phyloP scores from a whole-genome alignment of 1,140 invertebrate genomes.

The Brevipalpus yothersi region DNA sequence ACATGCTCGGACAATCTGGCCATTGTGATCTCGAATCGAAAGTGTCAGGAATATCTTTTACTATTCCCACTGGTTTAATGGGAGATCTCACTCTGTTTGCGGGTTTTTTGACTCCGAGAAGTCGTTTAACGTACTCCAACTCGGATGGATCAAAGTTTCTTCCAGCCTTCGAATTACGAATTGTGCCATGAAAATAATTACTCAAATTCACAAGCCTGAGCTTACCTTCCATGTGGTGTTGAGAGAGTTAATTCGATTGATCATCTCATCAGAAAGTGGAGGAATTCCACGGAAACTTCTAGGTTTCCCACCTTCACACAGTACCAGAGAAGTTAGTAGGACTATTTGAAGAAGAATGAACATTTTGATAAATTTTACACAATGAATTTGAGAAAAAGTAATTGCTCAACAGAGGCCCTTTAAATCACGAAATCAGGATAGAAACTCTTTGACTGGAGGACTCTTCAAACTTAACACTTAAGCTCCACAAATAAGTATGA shows the following conservation, averaged over 20 bases:
- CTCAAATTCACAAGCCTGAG: conserved; percentile 12
- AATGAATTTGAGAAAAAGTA: too few relatives aligned
- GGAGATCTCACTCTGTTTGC: conserved; percentile 21
- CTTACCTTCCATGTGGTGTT: conserved; percentile 34
- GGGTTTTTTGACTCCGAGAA: conserved; percentile 40
- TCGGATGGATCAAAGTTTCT: background rate
- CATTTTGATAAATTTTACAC: too few relatives aligned
- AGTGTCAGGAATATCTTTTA: conserved; percentile 31
- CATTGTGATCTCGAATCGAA: conserved; percentile 57
- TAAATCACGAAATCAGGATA: too few relatives aligned
- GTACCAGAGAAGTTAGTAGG: too few relatives aligned
- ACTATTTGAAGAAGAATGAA: too few relatives aligned
- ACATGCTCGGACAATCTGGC: conserved; percentile 40
- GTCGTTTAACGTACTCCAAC: conserved; percentile 29
- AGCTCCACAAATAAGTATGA: too few relatives aligned
- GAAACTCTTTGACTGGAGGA: too few relatives aligned
- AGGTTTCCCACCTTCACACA: too few relatives aligned
- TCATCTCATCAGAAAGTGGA: conserved; percentile 14
- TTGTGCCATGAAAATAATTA: conserved; percentile 18
- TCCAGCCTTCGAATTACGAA: background rate
- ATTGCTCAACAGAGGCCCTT: too few relatives aligned
- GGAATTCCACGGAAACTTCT: background rate
- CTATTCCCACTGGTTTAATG: conserved; percentile 14
- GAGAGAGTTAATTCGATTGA: conserved; percentile 24
- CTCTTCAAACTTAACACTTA: too few relatives aligned